Conservation (phyloP, 2,888 invertebrate genomes). For the Philhelius pedissequus region DNA sequence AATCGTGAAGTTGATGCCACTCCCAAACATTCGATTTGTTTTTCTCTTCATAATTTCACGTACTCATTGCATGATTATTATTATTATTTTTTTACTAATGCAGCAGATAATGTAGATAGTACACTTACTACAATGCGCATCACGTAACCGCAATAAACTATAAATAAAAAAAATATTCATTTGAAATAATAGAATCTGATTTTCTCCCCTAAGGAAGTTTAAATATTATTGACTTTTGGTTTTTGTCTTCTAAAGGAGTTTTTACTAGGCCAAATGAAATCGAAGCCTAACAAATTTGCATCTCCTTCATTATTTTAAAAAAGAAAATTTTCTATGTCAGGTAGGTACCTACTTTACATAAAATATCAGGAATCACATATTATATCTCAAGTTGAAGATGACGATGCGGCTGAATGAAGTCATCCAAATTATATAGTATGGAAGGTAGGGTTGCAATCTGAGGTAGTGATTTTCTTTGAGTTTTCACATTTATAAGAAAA, state of each 20-base stretch:
- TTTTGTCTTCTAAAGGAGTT: background rate
- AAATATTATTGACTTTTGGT: background rate
- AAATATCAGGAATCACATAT: background rate
- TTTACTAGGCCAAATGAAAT: background rate
- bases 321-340: background rate
- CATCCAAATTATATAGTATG: background rate
- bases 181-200: background rate
- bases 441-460: background rate
- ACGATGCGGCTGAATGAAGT: background rate
- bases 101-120: background rate
- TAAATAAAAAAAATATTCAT: background rate
- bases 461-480: too few relatives aligned
- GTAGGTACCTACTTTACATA: background rate
- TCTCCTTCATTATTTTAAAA: background rate
- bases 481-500: too few relatives aligned
- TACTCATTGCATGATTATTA: slow-evolving; percentile 5
- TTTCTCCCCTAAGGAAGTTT: background rate
- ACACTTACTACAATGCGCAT: background rate
- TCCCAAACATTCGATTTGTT: background rate
- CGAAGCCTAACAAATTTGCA: background rate
- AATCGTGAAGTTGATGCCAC: slow-evolving; percentile 10
- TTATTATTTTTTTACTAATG: background rate
- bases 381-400: background rate
- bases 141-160: background rate
- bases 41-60: background rate